phyloP scores from a whole-genome alignment of 2,888 invertebrate species.

The Podabrus alpinus region DNA sequence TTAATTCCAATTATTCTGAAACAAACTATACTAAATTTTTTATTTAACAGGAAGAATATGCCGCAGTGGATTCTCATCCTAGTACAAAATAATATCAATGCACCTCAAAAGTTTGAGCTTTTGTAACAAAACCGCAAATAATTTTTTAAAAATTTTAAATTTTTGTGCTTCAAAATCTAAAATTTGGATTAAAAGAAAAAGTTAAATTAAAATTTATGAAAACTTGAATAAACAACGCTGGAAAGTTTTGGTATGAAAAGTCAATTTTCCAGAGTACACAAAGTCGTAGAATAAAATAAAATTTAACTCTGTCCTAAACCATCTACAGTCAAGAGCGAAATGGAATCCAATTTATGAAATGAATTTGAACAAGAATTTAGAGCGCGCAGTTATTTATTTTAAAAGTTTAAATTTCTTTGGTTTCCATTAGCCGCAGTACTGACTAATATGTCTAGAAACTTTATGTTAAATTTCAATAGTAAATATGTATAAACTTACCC shows the following conservation, averaged over 20 bases:
- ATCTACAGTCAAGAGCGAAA: background rate
- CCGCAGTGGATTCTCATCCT: no score
- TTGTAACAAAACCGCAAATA: no score
- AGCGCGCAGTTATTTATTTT: constrained; percentile 13
- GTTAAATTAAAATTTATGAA: background rate
- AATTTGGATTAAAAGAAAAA: background rate
- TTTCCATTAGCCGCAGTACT: background rate
- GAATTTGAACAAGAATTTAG: constrained; percentile 14
- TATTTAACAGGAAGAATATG: no score
- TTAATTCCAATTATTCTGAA: no score
- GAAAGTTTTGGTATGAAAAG: background rate
- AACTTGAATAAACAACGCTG: background rate
- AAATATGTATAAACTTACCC: constrained; percentile 10
- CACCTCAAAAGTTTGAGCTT: background rate
- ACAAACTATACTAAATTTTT: no score
- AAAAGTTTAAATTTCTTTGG: constrained; percentile 1
- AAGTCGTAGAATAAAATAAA: constrained; percentile 19
- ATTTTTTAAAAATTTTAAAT: no score
- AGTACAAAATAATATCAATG: background rate
- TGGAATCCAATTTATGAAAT: constrained; percentile 16
- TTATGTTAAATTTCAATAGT: background rate
- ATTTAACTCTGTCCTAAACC: background rate
- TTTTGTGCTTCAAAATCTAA: background rate
- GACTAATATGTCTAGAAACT: background rate
- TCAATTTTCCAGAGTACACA: constrained; percentile 26